phyloP scores from a whole-genome alignment of 1,140 invertebrate genomes.

The Magallana gigas region DNA sequence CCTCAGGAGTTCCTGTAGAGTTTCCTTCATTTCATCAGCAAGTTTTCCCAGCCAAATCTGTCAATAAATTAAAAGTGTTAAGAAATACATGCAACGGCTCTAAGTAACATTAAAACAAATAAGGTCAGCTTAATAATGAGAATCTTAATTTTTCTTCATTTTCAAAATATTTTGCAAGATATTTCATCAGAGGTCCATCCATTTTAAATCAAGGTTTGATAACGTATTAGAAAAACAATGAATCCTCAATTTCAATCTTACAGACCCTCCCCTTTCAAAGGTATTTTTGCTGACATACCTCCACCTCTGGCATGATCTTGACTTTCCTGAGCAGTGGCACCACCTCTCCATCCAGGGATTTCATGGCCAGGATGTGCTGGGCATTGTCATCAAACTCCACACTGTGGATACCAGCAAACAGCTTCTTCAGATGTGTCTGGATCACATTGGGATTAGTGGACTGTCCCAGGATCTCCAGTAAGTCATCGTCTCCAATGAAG shows the following conservation, averaged over 20 bases:
- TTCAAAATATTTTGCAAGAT: too few relatives aligned
- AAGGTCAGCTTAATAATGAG: too few relatives aligned
- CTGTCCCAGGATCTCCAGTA: slow-evolving; percentile 95
- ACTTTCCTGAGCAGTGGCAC: slow-evolving; percentile 89
- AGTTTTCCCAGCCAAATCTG: slow-evolving; percentile 91
- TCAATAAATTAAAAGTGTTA: slow-evolving; percentile 63
- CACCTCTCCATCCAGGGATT: slow-evolving; percentile 91
- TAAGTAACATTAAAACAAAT: too few relatives aligned
- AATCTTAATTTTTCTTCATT: too few relatives aligned
- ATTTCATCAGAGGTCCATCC: too few relatives aligned
- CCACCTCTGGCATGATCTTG: slow-evolving; percentile 88
- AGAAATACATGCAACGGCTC: too few relatives aligned
- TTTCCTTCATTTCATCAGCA: slow-evolving; percentile 89
- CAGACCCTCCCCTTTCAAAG: neutral
- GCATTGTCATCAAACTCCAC: slow-evolving; percentile 85
- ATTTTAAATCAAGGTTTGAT: too few relatives aligned
- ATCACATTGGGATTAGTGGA: slow-evolving; percentile 91
- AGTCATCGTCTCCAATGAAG: slow-evolving; percentile 97
- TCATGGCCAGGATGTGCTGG: slow-evolving; percentile 86
- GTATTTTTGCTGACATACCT: slow-evolving; percentile 81
- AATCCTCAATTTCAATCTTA: too few relatives aligned
- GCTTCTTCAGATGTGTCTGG: slow-evolving; percentile 95
- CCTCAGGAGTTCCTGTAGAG: slow-evolving; percentile 84
- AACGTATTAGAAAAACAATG: too few relatives aligned
- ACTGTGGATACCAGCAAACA: slow-evolving; percentile 92